A percentile compares a stretch with the other conserved stretches of the same genome.
Evolutionary conservation across 2,113 vertebrate species (phyloP).

Genomic region (Capreolus pygargus): DNA sequence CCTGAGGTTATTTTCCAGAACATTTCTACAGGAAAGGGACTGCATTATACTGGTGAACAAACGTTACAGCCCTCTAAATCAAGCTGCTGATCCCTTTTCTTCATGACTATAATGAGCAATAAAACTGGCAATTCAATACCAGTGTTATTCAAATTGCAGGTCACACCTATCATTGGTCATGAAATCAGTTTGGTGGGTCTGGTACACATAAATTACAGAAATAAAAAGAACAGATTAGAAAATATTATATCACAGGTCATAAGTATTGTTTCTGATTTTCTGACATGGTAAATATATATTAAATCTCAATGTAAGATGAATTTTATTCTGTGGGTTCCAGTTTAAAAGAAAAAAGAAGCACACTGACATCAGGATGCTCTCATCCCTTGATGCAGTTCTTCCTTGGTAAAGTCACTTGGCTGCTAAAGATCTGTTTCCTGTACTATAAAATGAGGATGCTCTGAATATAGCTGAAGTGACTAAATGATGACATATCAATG

Average conservation of each 20-base stretch:
- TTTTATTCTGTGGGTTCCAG: slow-evolving; percentile 11
- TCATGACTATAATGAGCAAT: neutral
- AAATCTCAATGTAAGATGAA: slow-evolving; percentile 6
- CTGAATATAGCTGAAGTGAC: neutral
- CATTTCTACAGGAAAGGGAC: neutral
- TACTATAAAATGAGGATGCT: slow-evolving; percentile 25
- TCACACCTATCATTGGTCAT: neutral
- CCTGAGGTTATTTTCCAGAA: neutral
- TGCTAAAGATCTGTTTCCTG: slow-evolving; percentile 17
- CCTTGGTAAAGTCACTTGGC: slow-evolving; percentile 20
- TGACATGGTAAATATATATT: neutral
- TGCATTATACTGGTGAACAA: neutral
- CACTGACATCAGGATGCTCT: neutral
- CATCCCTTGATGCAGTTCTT: neutral
- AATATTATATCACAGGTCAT: neutral
- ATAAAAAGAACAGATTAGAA: neutral
- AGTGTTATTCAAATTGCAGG: neutral
- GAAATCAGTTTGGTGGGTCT: neutral
- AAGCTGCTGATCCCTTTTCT: neutral
- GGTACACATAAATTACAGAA: neutral
- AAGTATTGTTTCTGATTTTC: neutral
- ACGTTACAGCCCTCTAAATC: neutral
- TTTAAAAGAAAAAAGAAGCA: neutral
- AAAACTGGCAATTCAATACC: neutral
- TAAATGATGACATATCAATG: neutral